Conservation (phyloP, 2,797 vertebrate genomes). For the Calcarius lapponicus region DNA sequence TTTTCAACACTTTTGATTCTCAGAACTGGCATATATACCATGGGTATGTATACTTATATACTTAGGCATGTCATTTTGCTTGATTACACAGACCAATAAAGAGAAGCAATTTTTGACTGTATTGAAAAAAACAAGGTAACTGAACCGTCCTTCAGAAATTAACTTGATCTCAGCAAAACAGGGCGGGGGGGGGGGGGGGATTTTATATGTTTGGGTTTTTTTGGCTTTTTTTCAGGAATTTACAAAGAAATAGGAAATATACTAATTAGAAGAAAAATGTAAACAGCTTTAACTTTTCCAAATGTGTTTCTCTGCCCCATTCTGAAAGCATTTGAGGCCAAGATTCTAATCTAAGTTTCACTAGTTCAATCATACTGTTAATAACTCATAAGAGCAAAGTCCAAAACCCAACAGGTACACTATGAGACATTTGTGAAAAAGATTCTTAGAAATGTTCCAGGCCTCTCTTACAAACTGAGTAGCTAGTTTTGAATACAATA, state of each 20-base stretch:
- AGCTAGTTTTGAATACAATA: background rate
- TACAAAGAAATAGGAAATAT: background rate
- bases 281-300: background rate
- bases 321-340: background rate
- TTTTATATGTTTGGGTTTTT: background rate
- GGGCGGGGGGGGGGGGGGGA: fast-evolving
- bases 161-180: background rate
- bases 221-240: background rate
- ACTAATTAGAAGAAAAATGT: background rate
- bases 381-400: background rate
- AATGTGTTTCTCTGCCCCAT: background rate
- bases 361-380: background rate
- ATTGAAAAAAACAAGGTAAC: background rate
- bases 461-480: background rate
- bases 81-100: background rate
- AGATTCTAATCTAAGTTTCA: background rate
- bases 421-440: background rate
- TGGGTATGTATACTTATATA: background rate
- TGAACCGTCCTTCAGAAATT: background rate
- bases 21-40: background rate
- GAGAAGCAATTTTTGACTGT: background rate
- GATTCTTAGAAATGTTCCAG: background rate
- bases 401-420: background rate
- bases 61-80: background rate
- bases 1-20: background rate